Percentiles rank a stretch among this genome's conserved stretches.
phyloP scores from a whole-genome alignment of 2,888 invertebrate genomes.

The Dione juno region DNA sequence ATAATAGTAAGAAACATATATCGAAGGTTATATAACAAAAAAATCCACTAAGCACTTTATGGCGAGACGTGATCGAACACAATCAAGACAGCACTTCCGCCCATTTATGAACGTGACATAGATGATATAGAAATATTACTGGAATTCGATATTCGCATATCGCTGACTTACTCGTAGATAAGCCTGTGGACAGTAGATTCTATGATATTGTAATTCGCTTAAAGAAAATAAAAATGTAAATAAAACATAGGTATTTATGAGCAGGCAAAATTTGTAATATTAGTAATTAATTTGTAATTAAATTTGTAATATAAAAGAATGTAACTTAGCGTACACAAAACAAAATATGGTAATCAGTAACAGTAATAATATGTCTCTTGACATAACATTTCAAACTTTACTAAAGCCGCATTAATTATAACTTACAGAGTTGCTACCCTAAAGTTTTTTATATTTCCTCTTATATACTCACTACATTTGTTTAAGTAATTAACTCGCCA shows the following conservation, averaged over 20 bases:
- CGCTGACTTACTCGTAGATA: slow-evolving; percentile 6
- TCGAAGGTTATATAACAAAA: slow-evolving; percentile 18
- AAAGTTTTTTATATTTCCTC: background rate
- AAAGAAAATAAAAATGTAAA: too few species aligned
- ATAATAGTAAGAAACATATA: background rate
- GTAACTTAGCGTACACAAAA: too few species aligned
- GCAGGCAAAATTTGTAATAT: too few species aligned
- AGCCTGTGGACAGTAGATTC: background rate
- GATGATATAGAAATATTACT: slow-evolving; percentile 14
- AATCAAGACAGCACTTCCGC: slow-evolving; percentile 23
- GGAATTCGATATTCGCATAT: slow-evolving; percentile 14
- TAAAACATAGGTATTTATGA: too few species aligned
- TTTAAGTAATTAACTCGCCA: slow-evolving; percentile 19
- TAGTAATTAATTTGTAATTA: too few species aligned
- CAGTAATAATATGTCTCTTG: background rate
- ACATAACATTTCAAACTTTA: background rate
- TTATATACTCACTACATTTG: background rate
- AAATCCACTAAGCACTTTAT: slow-evolving; percentile 21
- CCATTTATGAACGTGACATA: slow-evolving; percentile 28
- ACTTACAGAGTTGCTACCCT: background rate
- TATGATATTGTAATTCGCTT: too few species aligned
- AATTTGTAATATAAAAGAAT: too few species aligned
- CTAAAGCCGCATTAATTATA: background rate
- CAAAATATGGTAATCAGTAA: background rate
- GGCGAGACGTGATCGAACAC: slow-evolving; percentile 23